Base-by-base conservation (phyloP, 2,888 invertebrate species). In the Epinotia nisella region DNA sequence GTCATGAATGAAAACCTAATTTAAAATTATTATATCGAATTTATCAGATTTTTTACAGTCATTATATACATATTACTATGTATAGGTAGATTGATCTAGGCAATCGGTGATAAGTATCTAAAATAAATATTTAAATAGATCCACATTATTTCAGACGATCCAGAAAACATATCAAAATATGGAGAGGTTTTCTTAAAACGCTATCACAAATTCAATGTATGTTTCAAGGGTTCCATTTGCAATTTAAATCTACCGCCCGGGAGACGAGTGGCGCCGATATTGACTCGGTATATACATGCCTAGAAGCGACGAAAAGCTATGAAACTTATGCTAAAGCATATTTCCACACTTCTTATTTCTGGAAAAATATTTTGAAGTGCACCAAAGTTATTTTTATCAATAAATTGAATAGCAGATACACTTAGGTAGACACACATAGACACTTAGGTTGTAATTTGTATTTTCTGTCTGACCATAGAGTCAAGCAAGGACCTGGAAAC, bases 171-270 rank as follows among this genome's bases (percentile, higher is more conserved):
- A 62, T 65, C 39, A 53, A 71, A 71, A 67, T 67, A 67, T 66
- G 21, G 41, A 76, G 77, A 78, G 78, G 77, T 81, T 79, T 81
- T 78, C 70, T 72, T 64, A 74, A 75, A 77, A 80, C 77, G 79
- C 82, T 81, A 82, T 76, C 81, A 81, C 75, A 78, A 81, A 83
- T 85, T 83, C 82, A 85, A 83, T 84, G 83, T 87, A 83, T 84
- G 83, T 87, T 85, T 83, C 82, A 79, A 78, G 80, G 82, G 80
- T 78, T 83, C 82, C 80, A 88, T 89, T 89, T 89, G 87, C 86
- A 89, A 89, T 89, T 87, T 85, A 87, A 87, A 88, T 87, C 79
- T 78, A 77, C 74, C 85, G 78, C 84, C 78, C 76, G 83, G 82
- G 83, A 84, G 82, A 85, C 85, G 85, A 82, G 81, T 85, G 84